phyloP scores from a whole-genome alignment of 2,797 vertebrate genomes.

The Alcedo quadribrachys region DNA sequence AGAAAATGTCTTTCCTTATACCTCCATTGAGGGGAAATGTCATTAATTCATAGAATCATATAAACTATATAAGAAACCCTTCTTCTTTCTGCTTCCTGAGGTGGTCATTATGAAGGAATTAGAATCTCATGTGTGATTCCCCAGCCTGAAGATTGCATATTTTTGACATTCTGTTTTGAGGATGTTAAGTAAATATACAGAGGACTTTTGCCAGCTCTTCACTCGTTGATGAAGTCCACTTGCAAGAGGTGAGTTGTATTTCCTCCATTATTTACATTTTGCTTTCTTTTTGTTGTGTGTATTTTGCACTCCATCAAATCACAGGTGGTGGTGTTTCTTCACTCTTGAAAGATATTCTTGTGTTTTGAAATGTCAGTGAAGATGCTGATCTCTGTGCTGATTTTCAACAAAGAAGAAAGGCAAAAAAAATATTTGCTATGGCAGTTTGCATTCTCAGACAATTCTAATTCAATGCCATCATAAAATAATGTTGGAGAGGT shows the following conservation, averaged over 20 bases:
- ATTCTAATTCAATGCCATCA: not conserved
- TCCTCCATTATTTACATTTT: not conserved
- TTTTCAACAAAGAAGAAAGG: not conserved
- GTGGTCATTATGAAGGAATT: not conserved
- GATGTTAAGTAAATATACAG: not conserved
- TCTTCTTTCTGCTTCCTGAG: not conserved
- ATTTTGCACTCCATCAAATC: not conserved
- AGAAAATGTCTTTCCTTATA: not conserved
- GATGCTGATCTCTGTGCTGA: not conserved
- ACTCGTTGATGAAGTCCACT: not conserved
- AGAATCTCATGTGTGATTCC: not conserved
- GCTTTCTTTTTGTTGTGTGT: not conserved
- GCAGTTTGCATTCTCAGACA: not conserved
- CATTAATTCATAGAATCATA: not conserved
- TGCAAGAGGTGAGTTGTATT: slow-evolving; percentile 24
- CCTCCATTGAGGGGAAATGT: not conserved
- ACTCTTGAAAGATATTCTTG: not conserved
- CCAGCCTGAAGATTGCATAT: not conserved
- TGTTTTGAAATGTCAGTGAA: not conserved
- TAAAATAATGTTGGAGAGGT: not conserved
- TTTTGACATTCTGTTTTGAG: not conserved
- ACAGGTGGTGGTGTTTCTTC: not conserved
- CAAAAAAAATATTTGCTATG: not conserved
- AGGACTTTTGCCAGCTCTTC: not conserved
- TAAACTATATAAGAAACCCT: not conserved